Conservation (phyloP, 2,888 invertebrate species). For the Rotaria magnacalcarata region DNA sequence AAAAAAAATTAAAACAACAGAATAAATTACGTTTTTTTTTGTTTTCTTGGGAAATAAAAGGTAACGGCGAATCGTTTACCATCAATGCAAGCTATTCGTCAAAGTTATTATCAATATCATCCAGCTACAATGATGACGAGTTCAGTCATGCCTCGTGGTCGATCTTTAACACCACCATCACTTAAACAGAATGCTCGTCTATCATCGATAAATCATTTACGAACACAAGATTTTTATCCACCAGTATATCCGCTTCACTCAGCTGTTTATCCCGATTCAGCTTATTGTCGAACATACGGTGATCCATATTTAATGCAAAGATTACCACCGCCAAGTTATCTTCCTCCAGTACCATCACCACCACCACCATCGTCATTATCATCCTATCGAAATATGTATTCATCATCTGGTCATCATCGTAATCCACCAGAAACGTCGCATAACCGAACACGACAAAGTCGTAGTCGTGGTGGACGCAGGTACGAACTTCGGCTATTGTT, state of each 20-base stretch:
- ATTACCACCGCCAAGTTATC: neutral
- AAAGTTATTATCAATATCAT: neutral
- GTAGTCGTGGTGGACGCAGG: constrained; percentile 13
- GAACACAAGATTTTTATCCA: neutral
- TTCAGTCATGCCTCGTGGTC: neutral
- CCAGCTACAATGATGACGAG: neutral
- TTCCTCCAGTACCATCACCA: neutral
- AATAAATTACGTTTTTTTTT: neutral
- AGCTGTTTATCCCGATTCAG: neutral
- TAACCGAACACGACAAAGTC: neutral
- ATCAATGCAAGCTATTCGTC: neutral
- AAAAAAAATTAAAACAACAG: no score
- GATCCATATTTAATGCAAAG: constrained; percentile 6
- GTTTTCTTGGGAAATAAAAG: neutral
- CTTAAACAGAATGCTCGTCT: constrained; percentile 8
- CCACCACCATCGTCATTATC: neutral
- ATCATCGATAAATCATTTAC: neutral
- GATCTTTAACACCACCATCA: constrained; percentile 21
- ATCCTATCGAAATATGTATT: neutral
- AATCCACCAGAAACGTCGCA: neutral
- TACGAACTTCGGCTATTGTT: neutral
- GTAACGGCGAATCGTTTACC: constrained; percentile 10
- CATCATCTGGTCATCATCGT: neutral
- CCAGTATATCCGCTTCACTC: neutral
- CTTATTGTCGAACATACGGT: neutral